phyloP scores from a whole-genome alignment of 2,113 vertebrate genomes.

The Pantherophis guttatus region DNA sequence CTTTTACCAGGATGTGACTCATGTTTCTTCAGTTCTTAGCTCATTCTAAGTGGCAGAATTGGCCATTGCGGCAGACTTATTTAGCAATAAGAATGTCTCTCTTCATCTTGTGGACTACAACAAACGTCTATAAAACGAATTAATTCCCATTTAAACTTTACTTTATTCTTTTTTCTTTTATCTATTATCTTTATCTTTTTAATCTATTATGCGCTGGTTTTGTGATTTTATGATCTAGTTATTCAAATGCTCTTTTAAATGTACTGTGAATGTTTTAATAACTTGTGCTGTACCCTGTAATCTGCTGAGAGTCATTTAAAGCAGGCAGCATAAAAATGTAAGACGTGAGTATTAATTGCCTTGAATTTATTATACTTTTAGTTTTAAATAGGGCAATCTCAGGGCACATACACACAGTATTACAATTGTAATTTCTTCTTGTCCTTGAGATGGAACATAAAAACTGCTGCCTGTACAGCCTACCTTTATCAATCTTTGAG shows the following conservation, averaged over 20 bases:
- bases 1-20: constrained; percentile 25
- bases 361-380: constrained; percentile 31
- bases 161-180: neutral
- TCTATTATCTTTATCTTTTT: neutral
- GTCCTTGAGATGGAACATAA: neutral
- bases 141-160: neutral
- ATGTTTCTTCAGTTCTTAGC: constrained; percentile 37
- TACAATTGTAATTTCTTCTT: neutral
- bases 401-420: neutral
- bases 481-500: neutral
- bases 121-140: constrained; percentile 37
- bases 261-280: neutral
- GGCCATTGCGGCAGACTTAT: constrained; percentile 39
- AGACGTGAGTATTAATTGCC: constrained; percentile 15
- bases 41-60: constrained; percentile 48
- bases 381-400: constrained; percentile 50
- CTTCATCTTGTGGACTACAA: constrained; percentile 36
- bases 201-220: neutral
- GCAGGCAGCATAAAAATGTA: neutral
- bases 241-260: neutral
- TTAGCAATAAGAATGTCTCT: constrained; percentile 40
- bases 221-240: neutral
- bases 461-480: neutral
- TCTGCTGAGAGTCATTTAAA: neutral
- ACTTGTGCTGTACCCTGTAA: neutral